Evolutionary conservation across 2,888 invertebrate species (phyloP), one percentile per base, ranked within the genome.

Genomic region (Dione juno): DNA sequence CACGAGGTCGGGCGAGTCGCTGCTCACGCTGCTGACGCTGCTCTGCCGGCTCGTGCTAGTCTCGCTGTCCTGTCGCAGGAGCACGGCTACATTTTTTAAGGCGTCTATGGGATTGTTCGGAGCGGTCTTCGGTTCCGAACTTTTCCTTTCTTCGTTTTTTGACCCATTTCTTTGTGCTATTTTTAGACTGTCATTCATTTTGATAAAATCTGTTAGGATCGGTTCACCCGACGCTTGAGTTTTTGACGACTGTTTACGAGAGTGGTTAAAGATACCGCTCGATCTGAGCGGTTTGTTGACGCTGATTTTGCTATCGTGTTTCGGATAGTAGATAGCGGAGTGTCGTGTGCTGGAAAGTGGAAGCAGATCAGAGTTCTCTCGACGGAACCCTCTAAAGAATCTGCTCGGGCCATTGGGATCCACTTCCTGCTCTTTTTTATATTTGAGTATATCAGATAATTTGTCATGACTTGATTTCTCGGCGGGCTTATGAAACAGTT

Each of bases 281-380:
- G 96, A 94, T 74, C 95, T 92, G 77, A 92, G 79, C 74, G 89
- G 95, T 84, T 89, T 94, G 78, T 84, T 93, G 74, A 85, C 94
- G 81, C 84, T 88, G 72, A 78, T 84, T 74, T 81, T 92, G 66
- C 81, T 90, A 74, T 95, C 94, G 70, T 94, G 92, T 82, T 94
- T 95, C 63, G 94, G 94, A 77, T 94, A 90, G 81, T 94, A 94
- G 77, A 93, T 93, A 19, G 97, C 97, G 57, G 97, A 97, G 86
- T 97, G 97, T 61, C 97, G 93, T 16, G 94, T 93, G 76, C 96
- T 95, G 28, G 96, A 94, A 67, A 96, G 89, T 11, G 97, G 96
- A 83, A 97, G 96, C 81, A 97, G 95, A 85, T 97, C 97, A 0
- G 97, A 97, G 86, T 97, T 97, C 86, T 97, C 97, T 76, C 97